These are phyloP conservation scores for Phenganax stokvisi DNA, from an alignment of 92 coral and sea anemone species.

Conservation along the genomic window DNA sequence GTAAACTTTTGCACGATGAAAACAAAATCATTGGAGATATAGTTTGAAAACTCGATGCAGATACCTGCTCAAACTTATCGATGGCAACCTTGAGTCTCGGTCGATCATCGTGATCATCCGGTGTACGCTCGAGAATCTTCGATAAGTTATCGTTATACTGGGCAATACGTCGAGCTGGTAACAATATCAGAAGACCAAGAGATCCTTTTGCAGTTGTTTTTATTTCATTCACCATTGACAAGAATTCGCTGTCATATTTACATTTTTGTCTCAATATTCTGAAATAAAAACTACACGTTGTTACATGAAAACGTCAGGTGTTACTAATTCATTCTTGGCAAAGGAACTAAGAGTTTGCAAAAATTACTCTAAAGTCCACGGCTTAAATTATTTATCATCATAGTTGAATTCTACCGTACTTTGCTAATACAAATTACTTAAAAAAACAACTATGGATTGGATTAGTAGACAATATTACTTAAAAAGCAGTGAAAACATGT, in stretches of 20 bases:
- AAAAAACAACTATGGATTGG: too few species aligned
- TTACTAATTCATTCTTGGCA: not conserved
- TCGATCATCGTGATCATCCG: conserved; percentile 82
- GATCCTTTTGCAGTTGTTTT: conserved; percentile 69
- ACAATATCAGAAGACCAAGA: conserved; percentile 66
- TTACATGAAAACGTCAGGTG: not conserved
- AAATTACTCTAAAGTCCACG: too few species aligned
- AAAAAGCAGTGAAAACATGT: not conserved
- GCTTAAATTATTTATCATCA: too few species aligned
- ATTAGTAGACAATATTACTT: too few species aligned
- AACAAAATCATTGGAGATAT: too few species aligned
- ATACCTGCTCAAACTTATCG: conserved; percentile 67
- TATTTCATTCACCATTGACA: conserved; percentile 75
- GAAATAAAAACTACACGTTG: not conserved
- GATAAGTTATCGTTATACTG: conserved; percentile 77
- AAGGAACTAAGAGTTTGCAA: not conserved
- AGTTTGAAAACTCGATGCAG: not conserved
- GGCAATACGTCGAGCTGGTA: conserved; percentile 83
- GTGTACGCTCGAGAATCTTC: conserved; percentile 78
- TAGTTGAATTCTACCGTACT: too few species aligned
- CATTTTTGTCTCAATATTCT: conserved; percentile 85
- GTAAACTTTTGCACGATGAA: too few species aligned
- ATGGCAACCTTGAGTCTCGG: conserved; percentile 70
- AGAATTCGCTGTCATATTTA: conserved; percentile 82
- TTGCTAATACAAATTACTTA: too few species aligned